Conservation (phyloP, 2,888 invertebrate genomes). For the Lasioglossum calceatum region DNA sequence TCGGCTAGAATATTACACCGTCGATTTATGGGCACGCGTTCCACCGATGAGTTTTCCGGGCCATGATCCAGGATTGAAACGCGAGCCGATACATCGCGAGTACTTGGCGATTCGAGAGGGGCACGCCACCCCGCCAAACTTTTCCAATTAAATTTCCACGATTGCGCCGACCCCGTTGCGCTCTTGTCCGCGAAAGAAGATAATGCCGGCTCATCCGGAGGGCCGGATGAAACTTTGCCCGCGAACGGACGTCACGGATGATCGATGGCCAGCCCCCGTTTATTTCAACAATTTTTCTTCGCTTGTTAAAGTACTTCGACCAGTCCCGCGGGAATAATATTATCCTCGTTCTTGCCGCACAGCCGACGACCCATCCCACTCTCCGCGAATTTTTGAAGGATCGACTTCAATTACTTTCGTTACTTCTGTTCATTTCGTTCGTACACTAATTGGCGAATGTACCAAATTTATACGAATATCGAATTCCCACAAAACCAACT, state of each 20-base stretch:
- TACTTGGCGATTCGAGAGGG: conserved; percentile 42
- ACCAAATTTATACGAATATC: background rate
- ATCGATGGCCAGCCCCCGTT: conserved; percentile 41
- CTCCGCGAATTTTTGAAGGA: background rate
- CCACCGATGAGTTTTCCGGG: background rate
- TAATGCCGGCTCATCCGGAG: conserved; percentile 39
- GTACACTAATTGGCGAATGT: background rate
- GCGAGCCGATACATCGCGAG: conserved; percentile 41
- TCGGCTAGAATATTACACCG: conserved; percentile 11
- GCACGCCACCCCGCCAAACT: conserved; percentile 56
- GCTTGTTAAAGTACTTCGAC: conserved; percentile 15
- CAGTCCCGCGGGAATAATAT: background rate
- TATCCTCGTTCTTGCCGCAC: background rate
- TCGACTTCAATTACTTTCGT: background rate
- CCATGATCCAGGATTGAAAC: conserved; percentile 16
- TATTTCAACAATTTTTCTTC: conserved; percentile 53
- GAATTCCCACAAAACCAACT: background rate
- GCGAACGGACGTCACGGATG: conserved; percentile 35
- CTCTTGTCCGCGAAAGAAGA: conserved; percentile 41
- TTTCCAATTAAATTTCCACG: conserved; percentile 74
- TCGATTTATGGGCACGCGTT: conserved; percentile 17
- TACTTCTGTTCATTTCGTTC: background rate
- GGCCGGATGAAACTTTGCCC: conserved; percentile 34
- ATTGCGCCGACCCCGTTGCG: conserved; percentile 16
- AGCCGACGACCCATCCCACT: background rate